Base-by-base conservation (phyloP, 2,888 invertebrate genomes). In the Drosophila peninsularis region DNA sequence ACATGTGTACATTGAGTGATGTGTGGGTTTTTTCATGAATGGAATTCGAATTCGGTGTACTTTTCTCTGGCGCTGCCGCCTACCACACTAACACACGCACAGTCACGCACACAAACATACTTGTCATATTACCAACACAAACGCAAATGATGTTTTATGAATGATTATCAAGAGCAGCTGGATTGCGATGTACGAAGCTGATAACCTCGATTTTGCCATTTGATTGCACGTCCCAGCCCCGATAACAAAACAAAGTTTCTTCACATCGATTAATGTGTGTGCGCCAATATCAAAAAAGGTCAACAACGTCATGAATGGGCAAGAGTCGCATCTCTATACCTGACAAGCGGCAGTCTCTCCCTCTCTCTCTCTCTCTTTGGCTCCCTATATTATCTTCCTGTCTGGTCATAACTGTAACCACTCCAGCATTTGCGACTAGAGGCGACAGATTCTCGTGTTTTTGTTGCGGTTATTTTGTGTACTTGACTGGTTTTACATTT, bases 1-100 rank as follows among this genome's bases (percentile, higher is more conserved):
- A 62, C 49, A 34, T 50, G 57, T 42, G 36, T 41, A 56, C 39
- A 77, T 72, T 54, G 63, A 82, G 70, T 72, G 78, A 71, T 87
- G 89, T 89, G 88, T 86, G 86, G 89, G 86, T 86, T 88, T 89
- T 85, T 86, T 86, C 88, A 86, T 86, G 86, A 86, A 86, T 86
- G 86, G 89, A 86, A 86, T 89, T 89, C 85, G 86, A 77, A 89
- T 89, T 89, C 89, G 73, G 77, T 85, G 89, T 85, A 89, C 89
- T 84, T 87, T 85, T 82, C 89, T 85, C 88, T 77, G 64, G 49
- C 52, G 62, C 72, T 69, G 71, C 70, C 80, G 75, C 82, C 86
- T 77, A 71, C 83, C 65, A 58, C 30, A 66, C 65, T 44, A 19
- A 49, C 44, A 34, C 24, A 42, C 27, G 49, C 41, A 34, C 27